Conservation (phyloP, 37 sponge, comb jelly and placozoan species). For the Axinella damicornis region DNA sequence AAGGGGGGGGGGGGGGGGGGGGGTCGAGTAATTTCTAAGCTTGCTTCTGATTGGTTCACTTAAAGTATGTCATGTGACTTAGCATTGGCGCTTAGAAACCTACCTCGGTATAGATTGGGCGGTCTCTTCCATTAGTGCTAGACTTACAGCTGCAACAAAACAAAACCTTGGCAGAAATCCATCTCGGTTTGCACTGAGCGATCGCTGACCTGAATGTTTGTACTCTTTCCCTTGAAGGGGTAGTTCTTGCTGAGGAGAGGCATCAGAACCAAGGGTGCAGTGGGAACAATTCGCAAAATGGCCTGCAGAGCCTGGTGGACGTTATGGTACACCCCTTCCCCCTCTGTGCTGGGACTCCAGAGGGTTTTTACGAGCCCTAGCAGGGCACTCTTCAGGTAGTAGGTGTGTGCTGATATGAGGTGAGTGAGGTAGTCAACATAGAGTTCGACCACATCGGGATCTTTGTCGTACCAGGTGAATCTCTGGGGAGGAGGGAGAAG, state of each 20-base stretch:
- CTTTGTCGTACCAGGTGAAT: slow-evolving; percentile 60
- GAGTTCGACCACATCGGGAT: slow-evolving; percentile 24
- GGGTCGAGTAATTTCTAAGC: too few relatives aligned
- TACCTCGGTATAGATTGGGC: too few relatives aligned
- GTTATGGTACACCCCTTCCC: slow-evolving; percentile 24
- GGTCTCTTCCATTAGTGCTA: too few relatives aligned
- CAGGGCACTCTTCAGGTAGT: slow-evolving; percentile 44
- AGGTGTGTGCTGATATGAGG: slow-evolving; percentile 77
- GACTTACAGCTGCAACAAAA: not conserved
- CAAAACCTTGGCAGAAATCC: not conserved
- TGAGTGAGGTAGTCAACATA: slow-evolving; percentile 69
- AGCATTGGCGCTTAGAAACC: too few relatives aligned
- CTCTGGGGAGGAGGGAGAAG: slow-evolving; percentile 28
- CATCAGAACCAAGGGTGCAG: slow-evolving; percentile 30
- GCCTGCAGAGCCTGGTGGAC: slow-evolving; percentile 44
- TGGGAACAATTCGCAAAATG: slow-evolving; percentile 35
- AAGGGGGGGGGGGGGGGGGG: too few relatives aligned
- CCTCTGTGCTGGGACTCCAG: not conserved
- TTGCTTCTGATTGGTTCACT: too few relatives aligned
- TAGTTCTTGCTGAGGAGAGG: slow-evolving; percentile 33
- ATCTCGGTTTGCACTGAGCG: too few relatives aligned
- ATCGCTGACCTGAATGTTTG: slow-evolving; percentile 55
- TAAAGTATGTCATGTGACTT: too few relatives aligned
- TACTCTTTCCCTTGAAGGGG: slow-evolving; percentile 27
- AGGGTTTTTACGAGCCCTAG: too few relatives aligned